phyloP scores from a whole-genome alignment of 2,113 vertebrate species.

The Helogale parvula region DNA sequence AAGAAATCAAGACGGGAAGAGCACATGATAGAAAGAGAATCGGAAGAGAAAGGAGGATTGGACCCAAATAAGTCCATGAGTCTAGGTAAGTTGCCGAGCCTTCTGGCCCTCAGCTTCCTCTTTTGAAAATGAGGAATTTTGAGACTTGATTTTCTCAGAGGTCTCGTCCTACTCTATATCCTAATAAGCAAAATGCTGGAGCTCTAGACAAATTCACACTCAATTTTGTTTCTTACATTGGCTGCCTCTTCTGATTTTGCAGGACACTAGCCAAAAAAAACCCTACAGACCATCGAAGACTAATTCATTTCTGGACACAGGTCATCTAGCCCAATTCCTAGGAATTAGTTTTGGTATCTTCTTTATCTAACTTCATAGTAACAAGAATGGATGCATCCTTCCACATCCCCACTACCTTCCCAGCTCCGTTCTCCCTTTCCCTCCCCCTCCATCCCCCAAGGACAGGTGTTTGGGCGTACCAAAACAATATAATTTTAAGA shows the following conservation, averaged over 20 bases:
- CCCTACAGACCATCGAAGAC: not conserved
- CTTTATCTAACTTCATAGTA: constrained; percentile 1
- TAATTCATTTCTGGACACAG: constrained; percentile 48
- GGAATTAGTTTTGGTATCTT: not conserved
- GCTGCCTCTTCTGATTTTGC: constrained; percentile 46
- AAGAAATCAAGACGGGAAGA: not conserved
- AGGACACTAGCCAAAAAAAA: constrained; percentile 35
- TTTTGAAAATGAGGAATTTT: constrained; percentile 34
- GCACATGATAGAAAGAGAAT: not conserved
- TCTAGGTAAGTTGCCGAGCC: not conserved
- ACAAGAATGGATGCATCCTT: not conserved
- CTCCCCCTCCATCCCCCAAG: not conserved
- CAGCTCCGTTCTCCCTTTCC: no score
- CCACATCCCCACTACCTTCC: no score
- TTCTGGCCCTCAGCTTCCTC: not conserved
- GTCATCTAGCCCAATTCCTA: constrained; percentile 29
- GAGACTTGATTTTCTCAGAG: constrained; percentile 12
- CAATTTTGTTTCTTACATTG: constrained; percentile 53
- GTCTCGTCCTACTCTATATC: not conserved
- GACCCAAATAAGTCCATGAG: not conserved
- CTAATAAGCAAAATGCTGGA: constrained; percentile 41
- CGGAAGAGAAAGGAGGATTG: not conserved
- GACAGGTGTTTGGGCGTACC: not conserved
- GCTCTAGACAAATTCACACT: constrained; percentile 55
- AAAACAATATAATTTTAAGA: constrained; percentile 21